A percentile compares a stretch with the other conserved stretches of the same genome.
Conservation (phyloP, 2,888 invertebrate genomes). For the Mellilla xanthometata region DNA sequence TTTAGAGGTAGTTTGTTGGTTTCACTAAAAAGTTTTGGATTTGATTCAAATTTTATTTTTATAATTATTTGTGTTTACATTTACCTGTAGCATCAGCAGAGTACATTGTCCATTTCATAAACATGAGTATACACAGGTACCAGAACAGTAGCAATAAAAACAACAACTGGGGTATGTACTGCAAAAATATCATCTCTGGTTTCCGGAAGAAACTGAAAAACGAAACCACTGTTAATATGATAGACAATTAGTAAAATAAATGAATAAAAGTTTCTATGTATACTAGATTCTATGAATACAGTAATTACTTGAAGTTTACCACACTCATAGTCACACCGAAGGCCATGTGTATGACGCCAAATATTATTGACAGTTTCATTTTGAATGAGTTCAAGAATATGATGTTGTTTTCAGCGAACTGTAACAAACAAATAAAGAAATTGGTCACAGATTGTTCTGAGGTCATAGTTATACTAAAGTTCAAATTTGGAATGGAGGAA, state of each 20-base stretch:
- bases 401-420: slow-evolving; percentile 85
- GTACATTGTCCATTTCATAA: slow-evolving; percentile 87
- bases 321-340: slow-evolving; percentile 87
- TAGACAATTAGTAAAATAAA: slow-evolving; percentile 23
- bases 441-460: no score
- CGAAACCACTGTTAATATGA: slow-evolving; percentile 13
- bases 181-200: slow-evolving; percentile 77
- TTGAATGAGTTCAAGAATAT: slow-evolving; percentile 89
- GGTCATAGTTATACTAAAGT: no score
- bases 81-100: slow-evolving; percentile 64
- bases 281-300: slow-evolving; percentile 75
- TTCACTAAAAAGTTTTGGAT: no score
- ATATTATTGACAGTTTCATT: slow-evolving; percentile 88
- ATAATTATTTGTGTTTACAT: not conserved
- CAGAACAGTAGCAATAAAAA: slow-evolving; percentile 87
- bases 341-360: slow-evolving; percentile 88
- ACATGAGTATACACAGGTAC: slow-evolving; percentile 85
- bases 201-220: slow-evolving; percentile 74
- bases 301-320: slow-evolving; percentile 83
- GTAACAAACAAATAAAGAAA: slow-evolving; percentile 41
- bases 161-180: slow-evolving; percentile 87
- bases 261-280: slow-evolving; percentile 38
- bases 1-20: no score
- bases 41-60: no score
- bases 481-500: no score